Percentiles rank a stretch among this genome's conserved stretches.
These are phyloP conservation scores for Gymnoscopelus microlampas DNA, from an alignment of 2,797 vertebrate genomes.

Conservation along the genomic window DNA sequence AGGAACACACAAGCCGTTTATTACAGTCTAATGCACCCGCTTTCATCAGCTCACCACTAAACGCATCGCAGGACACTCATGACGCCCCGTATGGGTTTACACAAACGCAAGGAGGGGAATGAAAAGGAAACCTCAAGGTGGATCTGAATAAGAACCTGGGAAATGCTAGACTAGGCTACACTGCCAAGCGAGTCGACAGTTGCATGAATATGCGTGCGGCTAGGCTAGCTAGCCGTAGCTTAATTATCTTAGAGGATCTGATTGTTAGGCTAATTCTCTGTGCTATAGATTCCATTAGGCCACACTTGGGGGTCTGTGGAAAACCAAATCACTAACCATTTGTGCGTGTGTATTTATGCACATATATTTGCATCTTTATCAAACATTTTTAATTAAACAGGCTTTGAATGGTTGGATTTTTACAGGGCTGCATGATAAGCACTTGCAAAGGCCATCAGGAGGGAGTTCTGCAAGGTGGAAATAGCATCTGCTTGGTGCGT, in stretches of 20 bases:
- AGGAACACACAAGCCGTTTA: constrained; percentile 47
- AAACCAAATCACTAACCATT: constrained; percentile 68
- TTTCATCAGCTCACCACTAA: constrained; percentile 49
- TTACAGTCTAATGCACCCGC: constrained; percentile 36
- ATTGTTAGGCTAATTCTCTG: constrained; percentile 68
- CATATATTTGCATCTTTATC: constrained; percentile 84
- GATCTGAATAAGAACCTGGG: constrained; percentile 29
- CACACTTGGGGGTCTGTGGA: constrained; percentile 51
- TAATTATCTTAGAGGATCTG: constrained; percentile 62
- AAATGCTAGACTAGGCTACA: constrained; percentile 22
- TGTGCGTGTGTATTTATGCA: constrained; percentile 75
- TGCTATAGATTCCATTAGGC: constrained; percentile 72
- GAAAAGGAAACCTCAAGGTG: constrained; percentile 19
- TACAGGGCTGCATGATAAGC: constrained; percentile 64
- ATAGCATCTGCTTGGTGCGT: constrained; percentile 48
- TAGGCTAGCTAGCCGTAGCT: constrained; percentile 29
- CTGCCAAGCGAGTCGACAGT: constrained; percentile 24
- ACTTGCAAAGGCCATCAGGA: constrained; percentile 52
- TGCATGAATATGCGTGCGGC: constrained; percentile 26
- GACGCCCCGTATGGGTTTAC: constrained; percentile 25
- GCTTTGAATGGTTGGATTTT: constrained; percentile 72
- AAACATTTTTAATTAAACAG: constrained; percentile 75
- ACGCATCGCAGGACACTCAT: constrained; percentile 39
- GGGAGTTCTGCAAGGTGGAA: constrained; percentile 50
- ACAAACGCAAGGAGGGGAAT: constrained; percentile 17